These are phyloP conservation scores for Podocnemis expansa DNA, from an alignment of 2,113 vertebrate genomes.

Conservation along the genomic window DNA sequence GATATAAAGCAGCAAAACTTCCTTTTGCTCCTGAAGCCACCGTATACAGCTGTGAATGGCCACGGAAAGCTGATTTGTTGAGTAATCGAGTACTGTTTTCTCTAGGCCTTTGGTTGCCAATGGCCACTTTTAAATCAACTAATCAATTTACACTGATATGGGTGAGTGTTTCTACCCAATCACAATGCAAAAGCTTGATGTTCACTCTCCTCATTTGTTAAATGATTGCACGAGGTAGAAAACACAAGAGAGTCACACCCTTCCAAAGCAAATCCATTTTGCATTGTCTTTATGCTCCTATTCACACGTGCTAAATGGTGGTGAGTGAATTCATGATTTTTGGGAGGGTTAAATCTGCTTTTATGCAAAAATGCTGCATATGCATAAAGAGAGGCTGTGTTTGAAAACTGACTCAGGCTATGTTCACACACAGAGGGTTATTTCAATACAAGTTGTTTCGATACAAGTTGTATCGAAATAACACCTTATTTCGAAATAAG, in stretches of 20 bases:
- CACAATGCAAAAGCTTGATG: neutral
- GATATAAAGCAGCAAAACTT: neutral
- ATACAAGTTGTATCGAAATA: too few relatives aligned
- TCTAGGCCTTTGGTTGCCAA: neutral
- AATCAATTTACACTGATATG: neutral
- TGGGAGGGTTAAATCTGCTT: rapidly evolving
- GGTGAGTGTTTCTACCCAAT: rapidly evolving
- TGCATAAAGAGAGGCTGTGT: neutral
- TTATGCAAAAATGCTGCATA: neutral
- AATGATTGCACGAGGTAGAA: neutral
- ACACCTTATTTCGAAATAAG: too few relatives aligned
- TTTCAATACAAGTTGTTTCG: too few relatives aligned
- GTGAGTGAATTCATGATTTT: neutral
- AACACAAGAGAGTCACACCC: neutral
- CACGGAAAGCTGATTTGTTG: neutral
- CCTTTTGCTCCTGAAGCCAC: neutral
- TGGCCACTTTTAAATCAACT: neutral
- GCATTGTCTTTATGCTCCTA: neutral
- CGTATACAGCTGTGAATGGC: neutral
- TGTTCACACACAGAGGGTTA: too few relatives aligned
- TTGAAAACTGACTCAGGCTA: neutral
- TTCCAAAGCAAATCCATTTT: neutral
- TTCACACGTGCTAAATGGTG: neutral
- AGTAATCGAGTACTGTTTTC: neutral
- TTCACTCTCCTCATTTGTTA: neutral